Evolutionary conservation across 1,140 invertebrate species (phyloP), one percentile per base, ranked within the genome.

Genomic region (Brachionus asplanchnoidis): DNA sequence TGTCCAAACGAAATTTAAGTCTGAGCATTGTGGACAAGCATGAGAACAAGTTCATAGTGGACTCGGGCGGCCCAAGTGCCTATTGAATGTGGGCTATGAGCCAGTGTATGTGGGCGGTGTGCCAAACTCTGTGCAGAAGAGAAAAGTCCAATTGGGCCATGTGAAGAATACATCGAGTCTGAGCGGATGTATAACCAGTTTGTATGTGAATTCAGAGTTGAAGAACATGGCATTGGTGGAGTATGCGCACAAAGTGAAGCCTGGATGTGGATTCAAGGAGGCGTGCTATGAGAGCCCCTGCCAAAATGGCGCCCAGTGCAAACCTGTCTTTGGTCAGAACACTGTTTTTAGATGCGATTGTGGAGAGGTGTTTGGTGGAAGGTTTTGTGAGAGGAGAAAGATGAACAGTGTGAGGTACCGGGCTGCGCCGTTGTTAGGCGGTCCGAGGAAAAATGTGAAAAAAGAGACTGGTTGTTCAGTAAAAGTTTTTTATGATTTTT

Each of bases 1-100:
- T 96, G 2, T 92, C 94, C 20, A 96, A 95, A 88, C 97, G 98
- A 89, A 97, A 98, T 89, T 96, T 98, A 87, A 97, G 95, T 0
- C 92, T 99, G 87, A 91, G 93, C 65, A 94, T 99, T 44, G 23
- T 44, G 0, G 95, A 99, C 89, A 92, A 93, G 9, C 95, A 95
- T 0, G 90, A 92, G 14, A 93, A 95, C 0, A 91, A 96, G 14
- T 96, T 95, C 60, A 97, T 99, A 78, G 94, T 97, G 77, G 98
- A 98, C 88, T 65, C 36, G 36, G 95, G 97, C 88, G 96, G 96
- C 6, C 91, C 93, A 11, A 94, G 94, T 85, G 94, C 97, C 86
- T 95, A 93, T 88, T 99, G n/a, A 93, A 94, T 84, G 90, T 96
- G 0, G 92, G 92, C 14, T 87, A 88, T 20, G 93, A 94, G n/a